Base-by-base conservation (phyloP, 2,113 vertebrate genomes). In the Embiotoca jacksoni region DNA sequence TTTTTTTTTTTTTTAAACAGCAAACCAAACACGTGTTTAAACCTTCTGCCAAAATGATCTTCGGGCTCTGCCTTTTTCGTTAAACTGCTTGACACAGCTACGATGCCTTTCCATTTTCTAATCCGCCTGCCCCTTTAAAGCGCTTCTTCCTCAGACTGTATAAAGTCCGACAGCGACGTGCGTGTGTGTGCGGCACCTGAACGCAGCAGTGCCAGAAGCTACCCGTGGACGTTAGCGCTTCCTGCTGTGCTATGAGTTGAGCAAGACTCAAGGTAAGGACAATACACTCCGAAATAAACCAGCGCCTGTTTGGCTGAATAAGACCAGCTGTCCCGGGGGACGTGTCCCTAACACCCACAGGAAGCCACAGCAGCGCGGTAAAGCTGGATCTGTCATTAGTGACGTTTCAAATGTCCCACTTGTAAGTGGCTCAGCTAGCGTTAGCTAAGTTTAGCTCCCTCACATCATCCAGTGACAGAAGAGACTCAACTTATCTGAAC, bases 181-280 rank as follows among this genome's bases (percentile, higher is more conserved):
- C 33, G 30, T 10, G 1, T 44, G 67, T 60, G 14, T 10, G 3
- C 7, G 2, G 54, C 2, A 3, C 13, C 0, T 78, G 74, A 93
- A 92, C 13, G 81, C 85, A 63, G 3, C 90, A 50, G 4, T 5
- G 2, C n/a, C 31, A 7, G 1, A 7, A 59, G 83, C 81, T 82
- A 78, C 23, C 23, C 23, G 23, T 23, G 1, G 23, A 39, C 52
- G 15, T 57, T 82, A 83, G 79, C 72, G 55, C 61, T 68, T 80
- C 61, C 70, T 76, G 61, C 6, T 47, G 37, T 89, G 85, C 55
- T 85, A 90, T 90, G 89, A 91, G 82, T 90, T 91, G 76, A 90
- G 70, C 15, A 8, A 72, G 36, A 74, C 71, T 56, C 16, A 86
- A 81, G 90, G 89, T 92, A 90, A 81, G 49, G 2, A 3, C 8